These are phyloP conservation scores for Anadara kagoshimensis DNA, from an alignment of 1,140 invertebrate genomes.

Conservation along the genomic window DNA sequence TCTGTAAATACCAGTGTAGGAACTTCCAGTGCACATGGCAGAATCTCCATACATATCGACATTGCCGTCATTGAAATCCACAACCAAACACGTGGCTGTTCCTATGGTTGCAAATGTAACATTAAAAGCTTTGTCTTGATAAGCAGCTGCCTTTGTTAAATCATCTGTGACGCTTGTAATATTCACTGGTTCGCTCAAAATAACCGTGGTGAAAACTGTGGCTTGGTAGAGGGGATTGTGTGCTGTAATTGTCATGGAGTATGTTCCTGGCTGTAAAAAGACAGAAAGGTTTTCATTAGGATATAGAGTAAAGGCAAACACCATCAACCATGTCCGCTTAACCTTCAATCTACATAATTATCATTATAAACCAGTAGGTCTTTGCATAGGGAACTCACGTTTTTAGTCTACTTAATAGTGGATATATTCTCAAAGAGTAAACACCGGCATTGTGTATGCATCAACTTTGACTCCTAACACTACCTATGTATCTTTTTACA, in stretches of 20 bases:
- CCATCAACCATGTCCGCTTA: too few relatives aligned
- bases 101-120: constrained; percentile 62
- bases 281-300: background rate
- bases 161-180: constrained; percentile 22
- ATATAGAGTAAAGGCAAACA: too few relatives aligned
- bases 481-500: too few relatives aligned
- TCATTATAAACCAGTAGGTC: too few relatives aligned
- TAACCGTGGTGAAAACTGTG: constrained; percentile 15
- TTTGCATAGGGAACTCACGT: too few relatives aligned
- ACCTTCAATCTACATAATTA: too few relatives aligned
- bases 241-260: constrained; percentile 44
- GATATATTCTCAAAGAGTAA: too few relatives aligned
- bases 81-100: constrained; percentile 67
- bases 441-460: too few relatives aligned
- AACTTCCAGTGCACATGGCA: constrained; percentile 25
- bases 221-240: constrained; percentile 40
- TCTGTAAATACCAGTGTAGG: constrained; percentile 36
- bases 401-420: too few relatives aligned
- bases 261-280: constrained; percentile 51
- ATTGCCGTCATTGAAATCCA: constrained; percentile 70
- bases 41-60: constrained; percentile 33
- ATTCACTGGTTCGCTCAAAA: constrained; percentile 33
- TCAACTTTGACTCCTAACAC: too few relatives aligned
- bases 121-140: constrained; percentile 54
- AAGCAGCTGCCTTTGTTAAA: constrained; percentile 18